Conservation (phyloP, 2,113 vertebrate genomes). For the Tauraco erythrolophus region DNA sequence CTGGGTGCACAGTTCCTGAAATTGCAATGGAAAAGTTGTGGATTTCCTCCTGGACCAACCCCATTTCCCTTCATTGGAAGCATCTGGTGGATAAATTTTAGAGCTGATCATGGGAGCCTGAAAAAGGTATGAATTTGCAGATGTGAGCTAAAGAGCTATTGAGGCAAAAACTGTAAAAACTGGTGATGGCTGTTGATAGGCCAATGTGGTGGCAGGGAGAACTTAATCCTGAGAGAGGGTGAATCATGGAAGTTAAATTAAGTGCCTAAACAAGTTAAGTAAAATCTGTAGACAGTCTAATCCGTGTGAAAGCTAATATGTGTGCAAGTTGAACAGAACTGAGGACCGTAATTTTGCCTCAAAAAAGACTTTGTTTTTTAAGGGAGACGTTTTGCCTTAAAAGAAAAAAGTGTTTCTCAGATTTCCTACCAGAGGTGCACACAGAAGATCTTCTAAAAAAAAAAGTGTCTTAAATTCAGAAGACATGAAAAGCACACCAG, state of each 20-base stretch:
- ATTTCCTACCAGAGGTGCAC: background rate
- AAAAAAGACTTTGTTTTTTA: background rate
- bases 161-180: background rate
- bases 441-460: background rate
- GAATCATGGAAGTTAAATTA: background rate
- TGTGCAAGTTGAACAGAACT: background rate
- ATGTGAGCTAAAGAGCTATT: background rate
- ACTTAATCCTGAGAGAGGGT: background rate
- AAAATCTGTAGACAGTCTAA: background rate
- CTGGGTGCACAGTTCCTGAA: slow-evolving; percentile 18
- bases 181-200: background rate
- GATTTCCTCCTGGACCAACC: slow-evolving; percentile 41
- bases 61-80: slow-evolving; percentile 53
- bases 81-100: slow-evolving; percentile 6
- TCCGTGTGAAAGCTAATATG: background rate
- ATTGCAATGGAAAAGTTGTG: slow-evolving; percentile 37
- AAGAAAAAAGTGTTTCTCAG: background rate
- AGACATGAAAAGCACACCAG: background rate
- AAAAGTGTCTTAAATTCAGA: background rate
- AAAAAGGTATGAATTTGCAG: slow-evolving; percentile 1
- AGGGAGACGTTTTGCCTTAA: background rate
- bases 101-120: slow-evolving; percentile 12
- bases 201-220: background rate
- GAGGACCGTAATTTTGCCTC: background rate
- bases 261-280: background rate